Percentiles rank a stretch among this genome's conserved stretches.
These are phyloP conservation scores for Scrobipalpa costella DNA, from an alignment of 2,888 invertebrate genomes.

Conservation along the genomic window DNA sequence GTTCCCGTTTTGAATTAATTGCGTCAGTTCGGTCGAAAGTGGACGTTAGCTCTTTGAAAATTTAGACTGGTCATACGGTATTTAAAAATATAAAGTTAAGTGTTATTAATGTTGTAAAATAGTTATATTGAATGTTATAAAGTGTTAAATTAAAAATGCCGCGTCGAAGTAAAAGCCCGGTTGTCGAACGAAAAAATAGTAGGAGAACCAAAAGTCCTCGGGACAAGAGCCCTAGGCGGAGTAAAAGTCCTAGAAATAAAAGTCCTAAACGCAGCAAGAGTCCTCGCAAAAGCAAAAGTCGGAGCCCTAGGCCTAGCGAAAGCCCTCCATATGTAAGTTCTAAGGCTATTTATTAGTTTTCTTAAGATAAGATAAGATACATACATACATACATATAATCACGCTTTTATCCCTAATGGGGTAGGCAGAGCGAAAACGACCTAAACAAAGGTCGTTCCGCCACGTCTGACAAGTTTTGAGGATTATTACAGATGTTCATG, in stretches of 20 bases:
- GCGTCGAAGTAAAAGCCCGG: conserved; percentile 9
- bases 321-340: neutral
- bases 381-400: no score
- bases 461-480: no score
- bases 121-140: neutral
- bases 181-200: neutral
- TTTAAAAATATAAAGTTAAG: no score
- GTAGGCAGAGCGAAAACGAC: no score
- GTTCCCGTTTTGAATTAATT: neutral
- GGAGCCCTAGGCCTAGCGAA: neutral
- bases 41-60: neutral
- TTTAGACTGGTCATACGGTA: neutral
- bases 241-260: no score
- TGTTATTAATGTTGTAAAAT: neutral
- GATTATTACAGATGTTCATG: no score
- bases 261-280: neutral
- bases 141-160: conserved; percentile 9
- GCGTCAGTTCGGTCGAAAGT: neutral
- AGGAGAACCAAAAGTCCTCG: neutral
- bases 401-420: no score
- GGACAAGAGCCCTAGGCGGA: no score
- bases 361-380: no score
- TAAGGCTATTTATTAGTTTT: no score
- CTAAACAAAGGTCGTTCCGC: no score
- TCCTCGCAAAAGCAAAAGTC: conserved; percentile 4